Base-by-base conservation (phyloP, 2,888 invertebrate species). In the Drosophila kuntzei region DNA sequence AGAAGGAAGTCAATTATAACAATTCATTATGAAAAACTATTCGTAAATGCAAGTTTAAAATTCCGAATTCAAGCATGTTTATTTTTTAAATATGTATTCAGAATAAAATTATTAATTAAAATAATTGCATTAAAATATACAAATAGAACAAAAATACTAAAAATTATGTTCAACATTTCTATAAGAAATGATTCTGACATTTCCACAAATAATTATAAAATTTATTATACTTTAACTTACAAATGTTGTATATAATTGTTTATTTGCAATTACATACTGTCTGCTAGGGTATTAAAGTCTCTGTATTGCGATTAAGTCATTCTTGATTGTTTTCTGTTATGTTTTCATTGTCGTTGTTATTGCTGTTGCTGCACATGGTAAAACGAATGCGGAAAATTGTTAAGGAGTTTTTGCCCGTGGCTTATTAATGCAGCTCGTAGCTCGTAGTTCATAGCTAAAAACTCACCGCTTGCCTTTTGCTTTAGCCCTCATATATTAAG, bases 361-460 rank as follows among this genome's bases (percentile, higher is more conserved):
- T 67, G 29, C 36, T 51, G 29, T 14, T 44, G 49, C 51, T 57
- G 32, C 62, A 63, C 77, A 61, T 61, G 58, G 54, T 20, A 55
- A 76, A 64, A 34, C 18, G 60, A 51, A 49, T 54, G 36, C 11
- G 44, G 57, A 27, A 77, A 73, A 63, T 69, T 65, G 46, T 58
- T 61, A 55, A 70, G 59, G 70, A 66, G 70, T 66, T 76, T 72
- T 41, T 43, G 57, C 46, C 62, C 20, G 32, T 73, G 64, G 80
- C 80, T 79, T 80, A 80, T 73, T 79, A 80, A 67, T 79, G 73
- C 80, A 79, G 54, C 60, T 46, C 43, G n/a, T 25, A 41, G 51
- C 58, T 49, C 20, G 22, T 49, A 39, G 47, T 46, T 49, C 29
- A 20, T 46, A 58, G 46, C 50, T 51, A 25, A 27, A 27, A 61